Conservation (phyloP, 2,888 invertebrate genomes). For the Aleiodes alternator region DNA sequence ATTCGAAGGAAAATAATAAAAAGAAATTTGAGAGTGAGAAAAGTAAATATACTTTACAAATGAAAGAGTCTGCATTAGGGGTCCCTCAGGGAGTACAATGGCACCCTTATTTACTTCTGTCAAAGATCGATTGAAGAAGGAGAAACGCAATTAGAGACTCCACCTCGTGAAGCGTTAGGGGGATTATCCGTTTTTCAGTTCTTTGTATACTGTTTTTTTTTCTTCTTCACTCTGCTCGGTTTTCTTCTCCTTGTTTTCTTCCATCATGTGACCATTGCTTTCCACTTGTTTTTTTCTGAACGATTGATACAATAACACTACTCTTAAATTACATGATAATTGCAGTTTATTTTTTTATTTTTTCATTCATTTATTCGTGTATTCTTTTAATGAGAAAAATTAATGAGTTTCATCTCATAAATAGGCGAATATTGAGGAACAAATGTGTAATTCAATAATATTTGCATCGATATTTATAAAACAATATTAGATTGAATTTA, state of each 20-base stretch:
- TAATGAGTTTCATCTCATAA: too few species aligned
- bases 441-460: too few species aligned
- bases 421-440: too few species aligned
- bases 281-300: constrained; percentile 20
- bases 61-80: constrained; percentile 14
- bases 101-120: constrained; percentile 59
- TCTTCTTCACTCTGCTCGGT: constrained; percentile 5
- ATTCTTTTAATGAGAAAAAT: too few species aligned
- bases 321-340: too few species aligned
- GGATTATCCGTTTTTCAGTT: constrained; percentile 13
- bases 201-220: constrained; percentile 1
- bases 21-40: not conserved
- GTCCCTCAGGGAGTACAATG: constrained; percentile 48
- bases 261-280: not conserved
- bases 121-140: constrained; percentile 60
- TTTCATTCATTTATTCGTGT: too few species aligned
- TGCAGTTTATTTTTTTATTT: too few species aligned
- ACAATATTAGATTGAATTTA: too few species aligned
- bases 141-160: constrained; percentile 63
- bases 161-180: constrained; percentile 46
- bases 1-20: not conserved
- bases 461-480: too few species aligned
- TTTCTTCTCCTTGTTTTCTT: constrained; percentile 13
- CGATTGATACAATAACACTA: not conserved
- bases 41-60: constrained; percentile 33